phyloP scores from a whole-genome alignment of 2,113 vertebrate genomes.

The Embiotoca jacksoni region DNA sequence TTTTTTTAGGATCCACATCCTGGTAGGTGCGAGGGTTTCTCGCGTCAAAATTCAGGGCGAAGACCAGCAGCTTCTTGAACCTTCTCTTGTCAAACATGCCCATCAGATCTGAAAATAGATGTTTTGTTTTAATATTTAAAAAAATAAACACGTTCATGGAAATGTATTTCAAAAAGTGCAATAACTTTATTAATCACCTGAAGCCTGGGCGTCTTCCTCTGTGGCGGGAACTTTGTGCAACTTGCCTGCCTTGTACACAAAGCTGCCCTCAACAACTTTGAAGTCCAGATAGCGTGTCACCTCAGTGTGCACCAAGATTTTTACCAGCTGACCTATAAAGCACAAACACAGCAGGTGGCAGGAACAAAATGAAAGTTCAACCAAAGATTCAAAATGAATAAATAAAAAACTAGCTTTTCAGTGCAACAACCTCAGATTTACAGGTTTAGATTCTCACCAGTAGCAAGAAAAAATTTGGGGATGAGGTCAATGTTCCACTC shows the following conservation, averaged over 20 bases:
- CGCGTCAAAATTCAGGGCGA: slow-evolving; percentile 90
- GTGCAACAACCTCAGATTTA: not conserved
- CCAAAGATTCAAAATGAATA: no score
- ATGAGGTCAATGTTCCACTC: slow-evolving; percentile 87
- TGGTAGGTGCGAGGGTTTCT: slow-evolving; percentile 89
- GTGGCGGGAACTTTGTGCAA: slow-evolving; percentile 95
- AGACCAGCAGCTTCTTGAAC: slow-evolving; percentile 93
- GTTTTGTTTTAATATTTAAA: not conserved
- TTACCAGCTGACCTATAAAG: slow-evolving; percentile 91
- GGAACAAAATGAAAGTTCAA: no score
- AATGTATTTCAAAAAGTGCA: slow-evolving; percentile 1
- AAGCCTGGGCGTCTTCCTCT: slow-evolving; percentile 90
- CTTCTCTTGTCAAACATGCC: slow-evolving; percentile 96
- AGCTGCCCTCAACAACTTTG: slow-evolving; percentile 95
- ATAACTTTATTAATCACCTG: slow-evolving; percentile 83
- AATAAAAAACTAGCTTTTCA: not conserved
- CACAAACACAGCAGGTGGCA: slow-evolving; percentile 6
- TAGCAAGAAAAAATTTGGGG: slow-evolving; percentile 85
- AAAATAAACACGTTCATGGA: not conserved
- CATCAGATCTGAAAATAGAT: slow-evolving; percentile 88
- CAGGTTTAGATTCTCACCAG: slow-evolving; percentile 61
- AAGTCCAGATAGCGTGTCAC: slow-evolving; percentile 98
- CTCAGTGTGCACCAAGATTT: slow-evolving; percentile 94
- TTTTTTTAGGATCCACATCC: slow-evolving; percentile 90
- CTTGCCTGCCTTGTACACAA: slow-evolving; percentile 93